phyloP scores from a whole-genome alignment of 2,113 vertebrate genomes.

The Dicerorhinus sumatrensis region DNA sequence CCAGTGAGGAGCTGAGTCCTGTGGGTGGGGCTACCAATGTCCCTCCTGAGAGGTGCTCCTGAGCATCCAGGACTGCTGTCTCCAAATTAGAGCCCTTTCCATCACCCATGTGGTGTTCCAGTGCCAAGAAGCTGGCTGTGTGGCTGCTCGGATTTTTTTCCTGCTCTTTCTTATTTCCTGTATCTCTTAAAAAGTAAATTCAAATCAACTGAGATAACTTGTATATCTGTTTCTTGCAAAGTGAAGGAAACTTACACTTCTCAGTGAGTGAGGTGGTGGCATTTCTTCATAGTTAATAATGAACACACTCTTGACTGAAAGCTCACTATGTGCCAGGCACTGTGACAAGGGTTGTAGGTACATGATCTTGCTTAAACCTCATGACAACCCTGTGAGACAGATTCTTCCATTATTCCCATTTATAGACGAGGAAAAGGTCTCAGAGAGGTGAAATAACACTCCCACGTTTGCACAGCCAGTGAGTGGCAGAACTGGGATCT shows the following conservation, averaged over 20 bases:
- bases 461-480: not conserved
- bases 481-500: not conserved
- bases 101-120: not conserved
- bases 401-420: not conserved
- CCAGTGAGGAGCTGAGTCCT: not conserved
- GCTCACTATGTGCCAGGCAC: not conserved
- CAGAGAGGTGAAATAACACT: not conserved
- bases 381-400: not conserved
- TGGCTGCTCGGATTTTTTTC: not conserved
- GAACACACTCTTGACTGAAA: not conserved
- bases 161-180: not conserved
- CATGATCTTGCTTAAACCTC: not conserved
- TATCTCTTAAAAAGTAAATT: conserved; percentile 27
- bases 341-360: not conserved
- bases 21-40: not conserved
- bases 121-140: not conserved
- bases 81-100: not conserved
- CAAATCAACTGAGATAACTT: not conserved
- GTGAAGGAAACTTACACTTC: not conserved
- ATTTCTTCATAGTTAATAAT: conserved; percentile 7
- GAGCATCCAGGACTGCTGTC: not conserved
- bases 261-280: not conserved
- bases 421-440: not conserved
- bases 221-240: not conserved
- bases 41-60: not conserved